Conservation (phyloP, 2,797 vertebrate genomes). For the Lithobates sylvaticus region DNA sequence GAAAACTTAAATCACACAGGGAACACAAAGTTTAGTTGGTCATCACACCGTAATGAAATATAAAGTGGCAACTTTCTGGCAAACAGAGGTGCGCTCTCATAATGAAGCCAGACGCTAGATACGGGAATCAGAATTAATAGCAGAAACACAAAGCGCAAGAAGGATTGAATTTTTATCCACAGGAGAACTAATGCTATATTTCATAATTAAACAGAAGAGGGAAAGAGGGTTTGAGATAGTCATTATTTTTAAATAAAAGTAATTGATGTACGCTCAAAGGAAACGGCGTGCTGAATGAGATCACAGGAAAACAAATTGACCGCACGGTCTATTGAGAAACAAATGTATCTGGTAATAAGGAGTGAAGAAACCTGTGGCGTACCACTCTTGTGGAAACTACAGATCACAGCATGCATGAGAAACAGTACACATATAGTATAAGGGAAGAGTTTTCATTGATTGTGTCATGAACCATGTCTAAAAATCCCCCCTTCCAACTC, state of each 20-base stretch:
- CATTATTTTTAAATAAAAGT: constrained; percentile 38
- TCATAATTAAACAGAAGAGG: constrained; percentile 38
- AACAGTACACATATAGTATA: no score
- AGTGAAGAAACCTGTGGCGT: neutral
- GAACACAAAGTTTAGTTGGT: constrained; percentile 28
- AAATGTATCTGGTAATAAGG: neutral
- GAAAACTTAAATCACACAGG: constrained; percentile 38
- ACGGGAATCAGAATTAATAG: constrained; percentile 27
- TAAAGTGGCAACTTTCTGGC: constrained; percentile 26
- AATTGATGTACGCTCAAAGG: constrained; percentile 15
- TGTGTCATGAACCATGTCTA: no score
- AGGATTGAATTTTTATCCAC: constrained; percentile 50
- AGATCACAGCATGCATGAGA: no score
- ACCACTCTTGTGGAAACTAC: no score
- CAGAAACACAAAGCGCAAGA: constrained; percentile 1
- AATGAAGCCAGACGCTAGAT: constrained; percentile 39
- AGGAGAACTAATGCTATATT: constrained; percentile 35
- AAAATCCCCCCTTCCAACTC: no score
- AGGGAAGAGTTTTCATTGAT: no score
- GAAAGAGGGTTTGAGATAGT: constrained; percentile 15
- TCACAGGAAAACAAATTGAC: constrained; percentile 16
- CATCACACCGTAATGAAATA: constrained; percentile 25
- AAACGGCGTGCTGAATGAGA: neutral
- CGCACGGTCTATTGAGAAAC: neutral
- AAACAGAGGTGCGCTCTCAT: constrained; percentile 1